These are phyloP conservation scores for Eupithecia insigniata DNA, from an alignment of 2,888 invertebrate genomes.

Conservation along the genomic window DNA sequence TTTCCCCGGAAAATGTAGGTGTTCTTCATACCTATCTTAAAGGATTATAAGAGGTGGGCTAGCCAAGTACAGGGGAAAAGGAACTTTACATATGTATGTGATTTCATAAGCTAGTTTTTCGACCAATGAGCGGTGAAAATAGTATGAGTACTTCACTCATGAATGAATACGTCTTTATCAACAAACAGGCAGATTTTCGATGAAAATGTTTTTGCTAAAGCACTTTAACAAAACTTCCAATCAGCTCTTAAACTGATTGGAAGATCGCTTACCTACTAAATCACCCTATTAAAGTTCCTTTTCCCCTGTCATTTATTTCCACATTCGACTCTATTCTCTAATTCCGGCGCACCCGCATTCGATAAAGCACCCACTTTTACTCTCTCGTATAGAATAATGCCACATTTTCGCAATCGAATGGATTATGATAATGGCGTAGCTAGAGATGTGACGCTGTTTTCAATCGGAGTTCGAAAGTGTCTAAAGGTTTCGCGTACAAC, in stretches of 20 bases:
- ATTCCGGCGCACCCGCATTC: background rate
- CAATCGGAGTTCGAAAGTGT: background rate
- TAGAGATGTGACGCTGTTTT: background rate
- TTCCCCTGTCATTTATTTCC: background rate
- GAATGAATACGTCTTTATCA: no score
- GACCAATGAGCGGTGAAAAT: no score
- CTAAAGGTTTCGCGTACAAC: background rate
- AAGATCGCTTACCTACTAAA: background rate
- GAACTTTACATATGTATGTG: no score
- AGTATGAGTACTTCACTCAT: no score
- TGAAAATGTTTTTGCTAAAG: background rate
- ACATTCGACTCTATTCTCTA: slow-evolving; percentile 1
- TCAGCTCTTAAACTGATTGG: no score
- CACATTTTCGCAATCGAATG: slow-evolving; percentile 22
- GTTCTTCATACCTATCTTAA: background rate
- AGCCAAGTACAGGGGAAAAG: background rate
- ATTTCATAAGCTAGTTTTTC: no score
- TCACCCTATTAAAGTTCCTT: background rate
- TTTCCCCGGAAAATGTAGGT: background rate
- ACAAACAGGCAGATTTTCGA: background rate
- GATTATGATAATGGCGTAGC: slow-evolving; percentile 22
- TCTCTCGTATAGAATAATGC: slow-evolving; percentile 20
- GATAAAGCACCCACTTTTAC: slow-evolving; percentile 8
- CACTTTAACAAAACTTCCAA: background rate
- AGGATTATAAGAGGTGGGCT: background rate